Evolutionary conservation across 2,888 invertebrate species (phyloP), one percentile per base, ranked within the genome.

Genomic region (Schizaphis graminum): DNA sequence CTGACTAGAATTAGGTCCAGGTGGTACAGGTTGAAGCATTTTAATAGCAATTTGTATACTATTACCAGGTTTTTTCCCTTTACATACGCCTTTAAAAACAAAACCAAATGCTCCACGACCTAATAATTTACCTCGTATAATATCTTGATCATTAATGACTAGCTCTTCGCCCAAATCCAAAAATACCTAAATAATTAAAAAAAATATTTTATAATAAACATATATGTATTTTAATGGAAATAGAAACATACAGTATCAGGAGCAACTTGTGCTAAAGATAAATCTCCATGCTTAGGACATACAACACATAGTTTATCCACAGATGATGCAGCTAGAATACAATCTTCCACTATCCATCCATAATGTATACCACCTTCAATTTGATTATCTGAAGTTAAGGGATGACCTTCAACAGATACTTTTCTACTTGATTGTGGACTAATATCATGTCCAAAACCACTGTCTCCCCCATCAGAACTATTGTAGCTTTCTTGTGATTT

Each of bases 71-170:
- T 95, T 95, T 88, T 97, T 96, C 89, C 97, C 96, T 95, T 97
- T 97, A 96, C 97, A 98, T 11, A 96, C 96, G 1, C 98, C 98
- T 95, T 97, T 97, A 96, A 99, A 98, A 21, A 99, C 99, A 95
- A 99, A 99, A 5, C 99, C 99, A 96, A 99, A 99, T 0, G 99
- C 99, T 3, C 99, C 99, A n/a, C 99, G 97, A 0, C 99, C 99
- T 67, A 99, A 96, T 91, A 98, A 96, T 0, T 97, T 96, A 0
- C 97, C 97, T 94, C 98, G 97, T 88, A 97, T 97, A 8, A 99
- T 97, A 95, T 98, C 97, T 94, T 98, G 98, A 95, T 98, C 97
- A 95, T 97, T 97, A 28, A 99, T 98, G 24, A 98, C 97, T 95
- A 98, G 97, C 77, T 97, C 97, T 89, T 98, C 97, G 28, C 98